Percentiles rank a stretch among this genome's conserved stretches.
Conservation (phyloP, 2,888 invertebrate species). For the Calameuta filiformis region DNA sequence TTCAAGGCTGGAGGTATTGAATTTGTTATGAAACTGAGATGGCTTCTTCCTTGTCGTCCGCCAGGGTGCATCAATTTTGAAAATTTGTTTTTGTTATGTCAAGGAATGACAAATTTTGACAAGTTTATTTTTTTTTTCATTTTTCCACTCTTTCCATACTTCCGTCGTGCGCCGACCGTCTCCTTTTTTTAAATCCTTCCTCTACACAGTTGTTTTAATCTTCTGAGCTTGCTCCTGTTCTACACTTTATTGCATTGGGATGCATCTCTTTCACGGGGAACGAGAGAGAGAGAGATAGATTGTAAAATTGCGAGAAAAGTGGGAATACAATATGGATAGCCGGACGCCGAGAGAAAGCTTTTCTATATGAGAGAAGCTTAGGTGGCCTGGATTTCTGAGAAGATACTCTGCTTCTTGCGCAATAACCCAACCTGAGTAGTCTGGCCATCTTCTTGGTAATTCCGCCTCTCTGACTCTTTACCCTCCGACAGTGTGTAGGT, state of each 20-base stretch:
- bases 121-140: neutral
- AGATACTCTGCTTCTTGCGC: slow-evolving; percentile 1
- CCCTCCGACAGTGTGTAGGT: neutral
- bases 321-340: neutral
- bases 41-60: neutral
- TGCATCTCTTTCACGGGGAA: slow-evolving; percentile 15
- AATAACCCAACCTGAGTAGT: neutral
- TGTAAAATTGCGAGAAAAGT: neutral
- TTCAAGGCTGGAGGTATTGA: neutral
- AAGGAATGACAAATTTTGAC: slow-evolving; percentile 6
- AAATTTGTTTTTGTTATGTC: neutral
- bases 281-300: neutral
- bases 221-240: neutral
- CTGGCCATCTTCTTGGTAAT: neutral
- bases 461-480: slow-evolving; percentile 11
- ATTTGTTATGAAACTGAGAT: neutral
- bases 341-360: neutral
- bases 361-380: neutral
- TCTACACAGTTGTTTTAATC: neutral
- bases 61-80: neutral
- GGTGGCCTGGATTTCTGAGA: neutral
- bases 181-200: neutral
- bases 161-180: neutral
- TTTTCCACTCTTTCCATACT: slow-evolving; percentile 7
- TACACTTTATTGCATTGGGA: slow-evolving; percentile 10